Base-by-base conservation (phyloP, 1,140 invertebrate species). In the Hyphantria cunea region DNA sequence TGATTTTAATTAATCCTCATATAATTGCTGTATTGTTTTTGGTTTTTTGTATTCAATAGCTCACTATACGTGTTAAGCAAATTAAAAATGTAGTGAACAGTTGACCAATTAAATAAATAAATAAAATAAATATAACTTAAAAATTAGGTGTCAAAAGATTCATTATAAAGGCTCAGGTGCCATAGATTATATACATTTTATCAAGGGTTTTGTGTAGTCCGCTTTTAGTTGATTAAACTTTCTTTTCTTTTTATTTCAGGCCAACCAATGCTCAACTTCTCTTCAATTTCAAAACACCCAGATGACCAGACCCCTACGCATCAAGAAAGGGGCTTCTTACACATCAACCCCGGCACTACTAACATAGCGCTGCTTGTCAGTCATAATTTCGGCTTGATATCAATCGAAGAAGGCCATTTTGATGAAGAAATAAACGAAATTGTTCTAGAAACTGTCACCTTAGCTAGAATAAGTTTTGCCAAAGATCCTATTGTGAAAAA, bases 311-410 rank as follows among this genome's bases (percentile, higher is more conserved):
- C 80, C 15, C 93, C 93, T 0, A 92, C 95, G 92, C 94, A 95
- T 74, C 84, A 93, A 59, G 94, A 95, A 80, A 78, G 91, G 51
- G 95, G 94, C 0, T 95, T 94, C 79, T 74, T 95, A 2, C 88
- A 92, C 41, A 92, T 94, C 7, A 90, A 93, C 50, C 93, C 93
- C 0, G 91, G 89, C 5, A 92, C 92, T 12, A 91, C 92, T 39
- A 79, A 93, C 47, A 68, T 95, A 6, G 90, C 92, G 6, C 91
- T 95, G 12, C 70, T 94, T 2, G 78, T 93, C 11, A 92, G 94
- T 37, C 94, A 95, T 65, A 95, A 94, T 79, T 93, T 94, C 81
- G 93, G 93, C 11, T 54, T 94, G 0, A 88, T 89, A 3, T 91
- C 92, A 0, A 66, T 94, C 2, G 93, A 94, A 80, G 93, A 94